Evolutionary conservation across 2,888 invertebrate genomes (phyloP), one percentile per base, ranked within the genome.

Genomic region (Lacanobia wlatinum): DNA sequence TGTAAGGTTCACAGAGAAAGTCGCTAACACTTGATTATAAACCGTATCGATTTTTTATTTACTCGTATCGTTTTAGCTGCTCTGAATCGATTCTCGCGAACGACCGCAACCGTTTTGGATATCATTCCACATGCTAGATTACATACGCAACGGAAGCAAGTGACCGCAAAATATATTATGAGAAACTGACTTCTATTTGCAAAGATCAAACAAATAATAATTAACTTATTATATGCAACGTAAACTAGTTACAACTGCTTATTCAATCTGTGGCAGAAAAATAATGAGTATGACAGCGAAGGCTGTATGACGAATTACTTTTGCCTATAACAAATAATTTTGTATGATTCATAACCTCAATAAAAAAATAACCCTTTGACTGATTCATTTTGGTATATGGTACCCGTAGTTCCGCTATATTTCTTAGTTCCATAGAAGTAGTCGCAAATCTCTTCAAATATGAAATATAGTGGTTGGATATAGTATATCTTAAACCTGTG

Each of bases 131-230:
- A 92, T 92, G 92, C 89, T 90, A 90, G 89, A 92, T 92, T 93
- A 93, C 92, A 93, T 92, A 94, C 92, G 90, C 84, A 90, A 91
- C 90, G 92, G 92, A 92, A 92, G 88, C 89, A 80, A 86, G 79
- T 62, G 46, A 88, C 90, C 90, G 80, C 90, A 89, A 73, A 88
- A 85, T 86, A 82, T 89, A 84, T 84, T 85, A 86, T 88, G 82
- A 84, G 88, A 85, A 76, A 83, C 68, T 65, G 76, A 69, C 62
- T 77, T 78, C 72, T 52, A 82, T 70, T 83, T 73, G 53, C 72
- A 74, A 67, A 76, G 10, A 66, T 61, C 52, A 82, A 77, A 68
- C 59, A 70, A 76, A 81, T 78, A 69, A 63, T 62, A 68, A 84
- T 74, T 79, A 73, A 76, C 61, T 76, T 61, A 76, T 72, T 60